Base-by-base conservation (phyloP, 1,140 invertebrate genomes). In the Drosophila kanapiae region DNA sequence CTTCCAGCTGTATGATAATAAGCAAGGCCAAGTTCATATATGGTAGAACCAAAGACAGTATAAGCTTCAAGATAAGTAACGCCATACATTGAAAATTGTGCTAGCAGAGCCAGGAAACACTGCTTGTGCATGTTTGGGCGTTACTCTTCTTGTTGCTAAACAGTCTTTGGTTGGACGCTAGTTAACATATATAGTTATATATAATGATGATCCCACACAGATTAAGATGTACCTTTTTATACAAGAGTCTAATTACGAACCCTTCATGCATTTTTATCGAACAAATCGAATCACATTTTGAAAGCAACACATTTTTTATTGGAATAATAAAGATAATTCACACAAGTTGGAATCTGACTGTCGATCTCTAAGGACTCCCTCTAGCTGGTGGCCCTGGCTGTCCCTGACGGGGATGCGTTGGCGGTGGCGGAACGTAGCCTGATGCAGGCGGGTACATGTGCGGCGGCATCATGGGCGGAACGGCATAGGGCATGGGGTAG, bases 191-290 rank as follows among this genome's bases (percentile, higher is more conserved):
- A 82, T 85, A 71, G 67, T 35, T 37, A 79, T 13, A 23, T 60
- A 65, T 78, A 85, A 72, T 72, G 65, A 81, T 37, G 64, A 80
- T 71, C 85, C 85, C 78, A 80, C 81, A 75, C 82, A 88, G 67
- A 85, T 81, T 91, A 85, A 90, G 85, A 76, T 81, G 85, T 88
- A 88, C 85, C 85, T 88, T 88, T 87, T 90, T 88, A 88, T 90
- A 88, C 86, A 88, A 78, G 40, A 78, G 40, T 48, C 29, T 63
- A 69, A 56, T 31, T 35, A 53, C 29, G 43, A 65, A 63, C 57
- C 57, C 53, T 63, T 78, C 64, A 75, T 75, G 75, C 81, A 80
- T 87, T 85, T 85, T 81, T 86, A 86, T 64, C 59, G 16, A 74
- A 58, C 45, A 40, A 67, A 23, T 18, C 49, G 33, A 51, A 53